phyloP scores from a whole-genome alignment of 1,140 invertebrate genomes.

The Diploscapter pachys region DNA sequence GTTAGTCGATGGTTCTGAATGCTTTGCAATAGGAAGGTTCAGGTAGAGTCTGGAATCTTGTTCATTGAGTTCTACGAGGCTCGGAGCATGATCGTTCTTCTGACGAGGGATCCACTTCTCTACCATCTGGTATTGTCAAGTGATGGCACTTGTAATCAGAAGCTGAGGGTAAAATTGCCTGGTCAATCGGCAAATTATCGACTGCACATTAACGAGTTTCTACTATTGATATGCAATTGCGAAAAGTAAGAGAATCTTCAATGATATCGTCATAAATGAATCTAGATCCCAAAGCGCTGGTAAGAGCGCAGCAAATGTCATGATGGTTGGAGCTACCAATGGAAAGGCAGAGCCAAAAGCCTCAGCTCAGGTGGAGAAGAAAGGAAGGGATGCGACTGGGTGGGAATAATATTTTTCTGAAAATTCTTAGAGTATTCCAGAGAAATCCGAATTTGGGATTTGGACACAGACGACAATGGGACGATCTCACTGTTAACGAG shows the following conservation, averaged over 20 bases:
- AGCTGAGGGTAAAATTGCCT: slow-evolving; percentile 20
- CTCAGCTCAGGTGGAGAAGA: too few relatives aligned
- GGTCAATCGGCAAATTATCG: slow-evolving; percentile 18
- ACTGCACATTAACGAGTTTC: slow-evolving; percentile 15
- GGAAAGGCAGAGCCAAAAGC: not conserved
- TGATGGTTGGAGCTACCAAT: slow-evolving; percentile 12
- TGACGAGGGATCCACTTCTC: slow-evolving; percentile 18
- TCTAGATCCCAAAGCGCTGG: too few relatives aligned
- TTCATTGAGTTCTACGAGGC: slow-evolving; percentile 17
- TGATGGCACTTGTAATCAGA: slow-evolving; percentile 2
- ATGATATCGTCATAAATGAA: too few relatives aligned
- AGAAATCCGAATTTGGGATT: slow-evolving; percentile 81
- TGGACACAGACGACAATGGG: slow-evolving; percentile 81
- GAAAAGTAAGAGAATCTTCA: slow-evolving; percentile 22
- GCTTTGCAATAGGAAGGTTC: slow-evolving; percentile 1
- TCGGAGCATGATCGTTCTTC: slow-evolving; percentile 5
- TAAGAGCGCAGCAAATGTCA: too few relatives aligned
- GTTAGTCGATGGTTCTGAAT: not conserved
- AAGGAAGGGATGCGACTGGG: slow-evolving; percentile 2
- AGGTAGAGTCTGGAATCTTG: slow-evolving; percentile 12
- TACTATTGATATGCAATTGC: slow-evolving; percentile 49
- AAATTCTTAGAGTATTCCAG: slow-evolving; percentile 40
- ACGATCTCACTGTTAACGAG: slow-evolving; percentile 14
- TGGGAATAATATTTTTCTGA: slow-evolving; percentile 1
- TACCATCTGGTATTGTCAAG: slow-evolving; percentile 12